Evolutionary conservation across 2,888 invertebrate genomes (phyloP).

Genomic region (Idaea dimidiata): DNA sequence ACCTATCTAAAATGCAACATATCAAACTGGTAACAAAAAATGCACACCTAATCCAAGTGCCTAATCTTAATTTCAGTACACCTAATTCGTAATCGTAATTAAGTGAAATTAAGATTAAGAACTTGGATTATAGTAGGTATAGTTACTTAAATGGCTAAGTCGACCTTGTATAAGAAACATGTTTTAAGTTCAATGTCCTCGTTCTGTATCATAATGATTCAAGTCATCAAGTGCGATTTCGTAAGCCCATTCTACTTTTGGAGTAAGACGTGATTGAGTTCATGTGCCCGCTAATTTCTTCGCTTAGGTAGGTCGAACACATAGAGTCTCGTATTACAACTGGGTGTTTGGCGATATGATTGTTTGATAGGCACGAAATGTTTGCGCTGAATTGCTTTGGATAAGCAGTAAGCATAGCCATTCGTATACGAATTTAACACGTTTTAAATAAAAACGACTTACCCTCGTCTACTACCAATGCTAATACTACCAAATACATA

Average conservation of each 20-base stretch:
- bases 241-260: conserved; percentile 5
- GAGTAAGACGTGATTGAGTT: neutral
- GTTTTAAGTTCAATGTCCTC: neutral
- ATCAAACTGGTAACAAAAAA: neutral
- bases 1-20: neutral
- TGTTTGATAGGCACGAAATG: neutral
- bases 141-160: no score
- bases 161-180: neutral
- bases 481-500: no score
- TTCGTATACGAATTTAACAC: neutral
- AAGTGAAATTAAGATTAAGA: no score
- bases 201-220: conserved; percentile 6
- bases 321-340: neutral
- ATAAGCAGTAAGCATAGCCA: neutral
- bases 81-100: neutral
- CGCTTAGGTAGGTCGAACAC: neutral
- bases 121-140: no score
- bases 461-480: no score
- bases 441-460: neutral
- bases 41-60: neutral
- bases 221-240: conserved; percentile 13
- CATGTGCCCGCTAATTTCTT: neutral
- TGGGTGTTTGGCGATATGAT: neutral
- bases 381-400: neutral
- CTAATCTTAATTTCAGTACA: no score